phyloP scores from a whole-genome alignment of 2,113 vertebrate genomes.

The Orientallactaga bullata region DNA sequence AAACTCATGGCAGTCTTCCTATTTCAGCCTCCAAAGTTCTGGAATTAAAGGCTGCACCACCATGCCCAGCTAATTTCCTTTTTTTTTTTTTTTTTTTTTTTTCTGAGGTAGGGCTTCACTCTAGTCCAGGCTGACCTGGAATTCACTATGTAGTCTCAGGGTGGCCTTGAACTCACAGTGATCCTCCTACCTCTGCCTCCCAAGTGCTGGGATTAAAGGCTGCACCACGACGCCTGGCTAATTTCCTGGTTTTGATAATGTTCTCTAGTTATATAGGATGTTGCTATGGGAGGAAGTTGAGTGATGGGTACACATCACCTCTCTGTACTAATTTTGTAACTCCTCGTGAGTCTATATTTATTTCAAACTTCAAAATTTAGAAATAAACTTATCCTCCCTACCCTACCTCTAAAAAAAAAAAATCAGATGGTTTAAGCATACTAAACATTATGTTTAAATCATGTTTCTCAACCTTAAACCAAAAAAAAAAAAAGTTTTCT shows the following conservation, averaged over 20 bases:
- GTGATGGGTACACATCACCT: background rate
- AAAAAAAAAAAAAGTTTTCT: background rate
- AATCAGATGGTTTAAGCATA: background rate
- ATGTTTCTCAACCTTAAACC: background rate
- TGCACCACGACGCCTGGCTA: too few species aligned
- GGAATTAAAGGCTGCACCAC: too few species aligned
- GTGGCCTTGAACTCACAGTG: too few species aligned
- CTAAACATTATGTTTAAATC: background rate
- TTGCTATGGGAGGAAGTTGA: background rate
- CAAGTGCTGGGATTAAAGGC: too few species aligned
- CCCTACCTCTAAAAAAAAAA: background rate
- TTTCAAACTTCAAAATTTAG: conserved; percentile 43
- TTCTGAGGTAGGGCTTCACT: too few species aligned
- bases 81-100: too few species aligned
- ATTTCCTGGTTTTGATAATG: background rate
- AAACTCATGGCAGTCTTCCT: too few species aligned
- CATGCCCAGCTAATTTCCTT: background rate
- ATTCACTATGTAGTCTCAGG: too few species aligned
- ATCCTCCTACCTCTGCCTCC: too few species aligned
- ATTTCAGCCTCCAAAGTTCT: too few species aligned
- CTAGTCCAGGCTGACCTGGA: too few species aligned
- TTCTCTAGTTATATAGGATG: background rate
- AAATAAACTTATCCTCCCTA: background rate
- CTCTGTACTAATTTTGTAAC: conserved; percentile 2
- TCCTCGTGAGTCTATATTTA: conserved; percentile 9